Evolutionary conservation across 2,113 vertebrate genomes (phyloP), one percentile per base, ranked within the genome.

Genomic region (Caracal caracal): DNA sequence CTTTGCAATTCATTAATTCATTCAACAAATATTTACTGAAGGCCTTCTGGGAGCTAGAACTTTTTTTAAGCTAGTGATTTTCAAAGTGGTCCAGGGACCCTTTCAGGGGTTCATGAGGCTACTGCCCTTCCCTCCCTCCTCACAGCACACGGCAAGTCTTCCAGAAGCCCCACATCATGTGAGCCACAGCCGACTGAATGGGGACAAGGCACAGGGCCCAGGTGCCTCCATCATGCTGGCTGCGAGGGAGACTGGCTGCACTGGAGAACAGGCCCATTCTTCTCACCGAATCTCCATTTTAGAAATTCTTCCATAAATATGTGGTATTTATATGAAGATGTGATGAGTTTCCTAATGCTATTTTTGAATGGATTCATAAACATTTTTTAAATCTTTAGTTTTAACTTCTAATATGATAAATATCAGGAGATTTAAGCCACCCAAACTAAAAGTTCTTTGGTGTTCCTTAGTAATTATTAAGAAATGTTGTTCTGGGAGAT

Each of bases 351-450:
- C 6, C 37, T 40, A 17, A 49, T 16, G 6, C 51, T 91, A 43
- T 61, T 83, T 90, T 87, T 90, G 78, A 87, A 20, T 75, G 43
- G 56, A 43, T 61, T 82, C 47, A 82, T 85, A 78, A 51, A 43
- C 84, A 82, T 17, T 83, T 76, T 59, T 53, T 12, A 85, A 68
- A 47, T 47, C 43, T 61, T 93, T 40, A n/a, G 24, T 91, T 91
- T 84, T 82, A 75, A 68, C 56, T 91, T 94, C 56, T 79, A 85
- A 47, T 53, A 53, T 26, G 22, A 26, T 61, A 63, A 80, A 24
- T 43, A 76, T n/a, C 15, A 43, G 49, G 65, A 92, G 51, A 16
- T 35, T 35, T 6, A 90, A 76, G 13, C 33, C 49, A 76, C 49
- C 40, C 15, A 84, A 73, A 47, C 51, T 19, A 80, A 66, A 82